These are phyloP conservation scores for Macaca nemestrina DNA, from an alignment of 2,113 vertebrate genomes.

Conservation along the genomic window DNA sequence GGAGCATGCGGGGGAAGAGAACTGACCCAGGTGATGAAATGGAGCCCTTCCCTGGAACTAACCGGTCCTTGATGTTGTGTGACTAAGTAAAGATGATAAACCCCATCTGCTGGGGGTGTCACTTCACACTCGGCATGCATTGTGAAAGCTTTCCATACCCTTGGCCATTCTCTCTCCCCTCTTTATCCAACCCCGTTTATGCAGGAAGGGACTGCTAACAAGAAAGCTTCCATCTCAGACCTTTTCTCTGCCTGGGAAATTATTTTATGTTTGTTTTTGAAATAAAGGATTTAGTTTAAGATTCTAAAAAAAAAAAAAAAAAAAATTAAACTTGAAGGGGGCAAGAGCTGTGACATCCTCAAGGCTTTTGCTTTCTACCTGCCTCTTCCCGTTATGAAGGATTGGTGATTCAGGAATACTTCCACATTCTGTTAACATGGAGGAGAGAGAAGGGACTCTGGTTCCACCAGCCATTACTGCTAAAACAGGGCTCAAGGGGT, in stretches of 20 bases:
- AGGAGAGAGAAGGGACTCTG: background rate
- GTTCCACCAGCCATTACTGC: background rate
- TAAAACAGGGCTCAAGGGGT: background rate
- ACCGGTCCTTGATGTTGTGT: constrained; percentile 75
- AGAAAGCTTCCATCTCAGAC: background rate
- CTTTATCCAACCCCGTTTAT: too few relatives aligned
- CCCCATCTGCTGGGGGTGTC: background rate
- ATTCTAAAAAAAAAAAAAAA: background rate
- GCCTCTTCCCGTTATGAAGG: background rate
- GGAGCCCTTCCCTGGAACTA: constrained; percentile 67
- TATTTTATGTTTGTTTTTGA: constrained; percentile 50
- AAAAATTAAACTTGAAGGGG: background rate
- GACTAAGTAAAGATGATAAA: constrained; percentile 80
- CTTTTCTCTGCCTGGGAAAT: constrained; percentile 15
- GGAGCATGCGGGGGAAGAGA: constrained; percentile 53
- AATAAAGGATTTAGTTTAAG: constrained; percentile 56
- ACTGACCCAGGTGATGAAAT: constrained; percentile 65
- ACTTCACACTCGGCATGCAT: background rate
- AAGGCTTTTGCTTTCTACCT: background rate
- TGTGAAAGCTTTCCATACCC: background rate
- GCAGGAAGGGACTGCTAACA: background rate
- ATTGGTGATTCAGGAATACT: background rate
- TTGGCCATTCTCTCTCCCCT: background rate
- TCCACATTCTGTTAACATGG: background rate
- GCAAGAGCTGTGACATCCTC: background rate